A percentile compares a stretch with the other conserved stretches of the same genome.
Conservation (phyloP, 2,113 vertebrate species). For the Mustela nigripes region DNA sequence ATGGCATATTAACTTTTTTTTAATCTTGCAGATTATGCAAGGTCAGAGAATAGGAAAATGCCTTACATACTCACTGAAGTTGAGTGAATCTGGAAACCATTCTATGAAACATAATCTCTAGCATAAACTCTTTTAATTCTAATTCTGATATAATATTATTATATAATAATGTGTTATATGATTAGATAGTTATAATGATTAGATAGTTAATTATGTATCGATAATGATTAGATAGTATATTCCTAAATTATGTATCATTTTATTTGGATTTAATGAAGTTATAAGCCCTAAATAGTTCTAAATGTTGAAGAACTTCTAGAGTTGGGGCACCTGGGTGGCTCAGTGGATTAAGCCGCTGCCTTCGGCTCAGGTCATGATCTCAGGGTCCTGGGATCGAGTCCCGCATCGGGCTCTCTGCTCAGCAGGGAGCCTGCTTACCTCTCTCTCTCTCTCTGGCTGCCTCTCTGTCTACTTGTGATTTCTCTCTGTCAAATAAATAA, state of each 20-base stretch:
- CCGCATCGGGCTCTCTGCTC: no score
- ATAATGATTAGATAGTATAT: background rate
- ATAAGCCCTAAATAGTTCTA: background rate
- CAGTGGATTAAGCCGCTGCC: no score
- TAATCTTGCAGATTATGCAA: background rate
- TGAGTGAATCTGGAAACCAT: background rate
- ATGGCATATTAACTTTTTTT: background rate
- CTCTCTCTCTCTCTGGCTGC: no score
- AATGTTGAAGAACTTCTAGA: constrained; percentile 39
- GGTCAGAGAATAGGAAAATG: background rate
- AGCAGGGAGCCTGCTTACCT: no score
- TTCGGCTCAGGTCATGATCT: no score
- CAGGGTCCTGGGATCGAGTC: no score
- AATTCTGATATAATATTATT: no score
- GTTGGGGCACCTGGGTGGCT: background rate
- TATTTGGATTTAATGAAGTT: constrained; percentile 40
- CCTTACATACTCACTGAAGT: background rate
- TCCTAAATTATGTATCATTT: background rate
- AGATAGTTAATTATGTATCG: background rate
- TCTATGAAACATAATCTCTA: background rate
- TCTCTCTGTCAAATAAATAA: no score
- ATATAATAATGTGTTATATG: no score
- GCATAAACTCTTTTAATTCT: constrained; percentile 29
- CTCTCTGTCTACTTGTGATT: no score
- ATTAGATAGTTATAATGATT: background rate